Evolutionary conservation across 2,797 vertebrate genomes (phyloP).

Genomic region (Thunnus albacares): DNA sequence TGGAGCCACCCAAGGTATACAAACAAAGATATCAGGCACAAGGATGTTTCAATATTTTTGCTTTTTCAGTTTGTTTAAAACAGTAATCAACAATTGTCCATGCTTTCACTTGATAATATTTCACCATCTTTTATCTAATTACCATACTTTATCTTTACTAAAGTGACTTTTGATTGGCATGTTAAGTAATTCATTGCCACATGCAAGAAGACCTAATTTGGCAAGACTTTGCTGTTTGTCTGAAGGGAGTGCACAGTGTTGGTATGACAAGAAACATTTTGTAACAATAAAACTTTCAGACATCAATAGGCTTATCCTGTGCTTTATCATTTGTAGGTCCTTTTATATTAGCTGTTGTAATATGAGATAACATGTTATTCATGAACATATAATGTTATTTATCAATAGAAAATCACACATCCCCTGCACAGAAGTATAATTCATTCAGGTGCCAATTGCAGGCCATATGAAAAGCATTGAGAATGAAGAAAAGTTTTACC

Average conservation of each 20-base stretch:
- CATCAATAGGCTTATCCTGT: not conserved
- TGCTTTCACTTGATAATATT: not conserved
- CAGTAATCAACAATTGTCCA: not conserved
- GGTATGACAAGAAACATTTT: too few species aligned
- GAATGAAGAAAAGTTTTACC: not conserved
- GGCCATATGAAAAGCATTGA: not conserved
- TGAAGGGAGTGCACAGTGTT: too few species aligned
- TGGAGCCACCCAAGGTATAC: constrained; percentile 94
- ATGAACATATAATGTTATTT: not conserved
- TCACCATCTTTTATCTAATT: not conserved
- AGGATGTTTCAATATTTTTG: not conserved
- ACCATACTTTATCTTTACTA: not conserved
- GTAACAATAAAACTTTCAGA: not conserved
- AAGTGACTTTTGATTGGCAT: not conserved
- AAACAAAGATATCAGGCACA: constrained; percentile 1
- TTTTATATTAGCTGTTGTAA: not conserved
- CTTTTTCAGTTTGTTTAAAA: not conserved
- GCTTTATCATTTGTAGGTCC: not conserved
- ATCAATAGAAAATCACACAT: not conserved
- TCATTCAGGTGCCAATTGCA: not conserved
- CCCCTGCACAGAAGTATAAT: not conserved
- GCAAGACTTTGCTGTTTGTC: too few species aligned
- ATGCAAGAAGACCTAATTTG: not conserved
- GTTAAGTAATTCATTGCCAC: not conserved
- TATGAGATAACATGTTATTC: not conserved